A percentile compares a stretch with the other conserved stretches of the same genome.
phyloP scores from a whole-genome alignment of 2,797 vertebrate genomes.

The Sebastes glaucus region DNA sequence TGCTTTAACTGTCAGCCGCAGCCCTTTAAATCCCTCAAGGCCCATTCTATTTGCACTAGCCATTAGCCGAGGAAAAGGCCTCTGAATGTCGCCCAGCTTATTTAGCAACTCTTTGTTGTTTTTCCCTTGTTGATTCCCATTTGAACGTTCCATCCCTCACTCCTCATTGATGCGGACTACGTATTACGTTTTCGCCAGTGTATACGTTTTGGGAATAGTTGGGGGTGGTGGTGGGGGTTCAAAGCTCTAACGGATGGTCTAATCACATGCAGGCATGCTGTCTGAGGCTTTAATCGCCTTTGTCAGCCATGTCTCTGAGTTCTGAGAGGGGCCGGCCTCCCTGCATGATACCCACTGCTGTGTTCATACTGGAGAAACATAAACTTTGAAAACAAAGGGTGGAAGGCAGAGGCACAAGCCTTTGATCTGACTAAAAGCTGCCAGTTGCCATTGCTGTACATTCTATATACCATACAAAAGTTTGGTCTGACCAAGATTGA shows the following conservation, averaged over 20 bases:
- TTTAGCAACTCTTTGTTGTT: slow-evolving; percentile 73
- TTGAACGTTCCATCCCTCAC: slow-evolving; percentile 51
- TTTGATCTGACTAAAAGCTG: slow-evolving; percentile 67
- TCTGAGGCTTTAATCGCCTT: slow-evolving; percentile 72
- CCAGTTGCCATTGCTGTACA: slow-evolving; percentile 40
- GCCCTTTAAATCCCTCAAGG: slow-evolving; percentile 71
- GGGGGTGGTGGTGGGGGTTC: slow-evolving; percentile 31
- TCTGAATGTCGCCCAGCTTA: slow-evolving; percentile 57
- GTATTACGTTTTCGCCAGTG: slow-evolving; percentile 34
- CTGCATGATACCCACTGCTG: slow-evolving; percentile 52
- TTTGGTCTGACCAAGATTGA: slow-evolving; percentile 16
- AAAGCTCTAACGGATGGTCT: slow-evolving; percentile 58
- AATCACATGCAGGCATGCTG: slow-evolving; percentile 70
- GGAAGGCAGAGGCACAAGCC: slow-evolving; percentile 25
- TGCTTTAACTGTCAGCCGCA: slow-evolving; percentile 73
- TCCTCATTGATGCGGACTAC: slow-evolving; percentile 39
- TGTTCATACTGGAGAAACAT: slow-evolving; percentile 47
- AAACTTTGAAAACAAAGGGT: slow-evolving; percentile 66
- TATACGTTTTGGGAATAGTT: slow-evolving; percentile 37
- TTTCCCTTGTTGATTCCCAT: slow-evolving; percentile 63
- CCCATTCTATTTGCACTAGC: slow-evolving; percentile 71
- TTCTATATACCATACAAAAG: slow-evolving; percentile 27
- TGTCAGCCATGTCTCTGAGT: slow-evolving; percentile 64
- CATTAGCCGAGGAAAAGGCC: slow-evolving; percentile 68
- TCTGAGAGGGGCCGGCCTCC: slow-evolving; percentile 64